Conservation (phyloP, 2,113 vertebrate genomes). For the Hippolais icterina region DNA sequence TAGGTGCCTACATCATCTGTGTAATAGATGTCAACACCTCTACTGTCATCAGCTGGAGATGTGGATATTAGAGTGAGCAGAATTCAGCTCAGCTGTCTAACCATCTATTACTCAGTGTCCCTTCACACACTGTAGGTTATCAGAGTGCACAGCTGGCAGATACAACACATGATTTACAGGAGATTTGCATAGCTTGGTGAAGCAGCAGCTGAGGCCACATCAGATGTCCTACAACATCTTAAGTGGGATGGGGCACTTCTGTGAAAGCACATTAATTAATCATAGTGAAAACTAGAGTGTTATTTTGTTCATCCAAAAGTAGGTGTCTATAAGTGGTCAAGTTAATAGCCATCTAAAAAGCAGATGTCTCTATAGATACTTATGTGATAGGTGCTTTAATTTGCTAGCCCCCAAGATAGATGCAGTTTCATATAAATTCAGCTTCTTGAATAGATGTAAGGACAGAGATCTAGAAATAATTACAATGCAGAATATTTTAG, state of each 20-base stretch:
- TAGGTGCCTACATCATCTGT: not conserved
- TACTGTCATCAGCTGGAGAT: not conserved
- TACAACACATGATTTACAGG: not conserved
- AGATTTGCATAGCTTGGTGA: not conserved
- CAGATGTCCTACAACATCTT: not conserved
- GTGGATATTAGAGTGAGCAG: not conserved
- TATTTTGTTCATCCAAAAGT: not conserved
- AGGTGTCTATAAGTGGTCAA: not conserved
- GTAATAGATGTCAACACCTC: not conserved
- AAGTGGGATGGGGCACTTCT: not conserved
- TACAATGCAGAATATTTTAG: not conserved
- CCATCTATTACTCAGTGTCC: accelerated
- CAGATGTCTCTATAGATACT: not conserved
- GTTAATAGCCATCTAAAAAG: not conserved
- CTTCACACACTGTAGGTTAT: not conserved
- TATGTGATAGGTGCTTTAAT: not conserved
- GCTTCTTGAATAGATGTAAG: not conserved
- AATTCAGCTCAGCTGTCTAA: not conserved
- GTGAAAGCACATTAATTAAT: not conserved
- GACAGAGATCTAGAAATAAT: not conserved
- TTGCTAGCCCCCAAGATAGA: not conserved
- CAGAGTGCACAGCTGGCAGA: not conserved
- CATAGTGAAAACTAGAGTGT: not conserved
- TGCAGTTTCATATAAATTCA: not conserved
- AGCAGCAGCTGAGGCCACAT: not conserved